Base-by-base conservation (phyloP, 2,797 vertebrate species). In the Chaenodraco wilsoni region DNA sequence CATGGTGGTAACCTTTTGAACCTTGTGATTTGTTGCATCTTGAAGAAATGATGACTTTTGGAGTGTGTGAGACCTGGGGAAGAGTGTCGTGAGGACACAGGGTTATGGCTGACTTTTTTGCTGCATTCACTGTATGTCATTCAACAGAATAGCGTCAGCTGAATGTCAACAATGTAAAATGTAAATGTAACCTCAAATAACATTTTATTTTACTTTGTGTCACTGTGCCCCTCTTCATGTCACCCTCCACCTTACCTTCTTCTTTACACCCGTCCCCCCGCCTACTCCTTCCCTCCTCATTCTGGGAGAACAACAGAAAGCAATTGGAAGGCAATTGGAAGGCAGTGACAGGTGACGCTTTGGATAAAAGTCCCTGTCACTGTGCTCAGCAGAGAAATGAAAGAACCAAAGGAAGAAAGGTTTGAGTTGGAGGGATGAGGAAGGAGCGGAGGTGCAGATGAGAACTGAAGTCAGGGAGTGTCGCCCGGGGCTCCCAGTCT, bases 331-430 rank as follows among this genome's bases (percentile, higher is more conserved):
- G 73, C 69, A 50, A 78, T 67, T 79, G 60, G n/a, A 77, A 62
- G 77, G 73, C 69, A 50, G 69, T 85, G 88, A 91, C 85, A 88
- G 87, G 78, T 88, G 88, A 89, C 63, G 64, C 79, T 79, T 67
- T 65, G 72, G 83, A 89, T 91, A 69, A 91, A 89, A 88, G 87
- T 67, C 69, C 57, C 62, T 89, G 84, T 89, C 85, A 88, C 68
- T 21, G n/a, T 6, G 70, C 76, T 81, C 77, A 77, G 73, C 61
- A 58, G 33, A 74, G 54, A 67, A 78, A 69, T 70, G 60, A 81
- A 58, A 58, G 52, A 83, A 73, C 73, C 54, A 65, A 72, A 75
- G 60, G 58, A 82, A 82, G 69, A 82, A 79, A 77, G 76, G 52
- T 67, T 84, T 79, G 63, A 65, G 74, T 79, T 83, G 71, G 69